Base-by-base conservation (phyloP, 2,888 invertebrate species). In the Adineta ricciae region DNA sequence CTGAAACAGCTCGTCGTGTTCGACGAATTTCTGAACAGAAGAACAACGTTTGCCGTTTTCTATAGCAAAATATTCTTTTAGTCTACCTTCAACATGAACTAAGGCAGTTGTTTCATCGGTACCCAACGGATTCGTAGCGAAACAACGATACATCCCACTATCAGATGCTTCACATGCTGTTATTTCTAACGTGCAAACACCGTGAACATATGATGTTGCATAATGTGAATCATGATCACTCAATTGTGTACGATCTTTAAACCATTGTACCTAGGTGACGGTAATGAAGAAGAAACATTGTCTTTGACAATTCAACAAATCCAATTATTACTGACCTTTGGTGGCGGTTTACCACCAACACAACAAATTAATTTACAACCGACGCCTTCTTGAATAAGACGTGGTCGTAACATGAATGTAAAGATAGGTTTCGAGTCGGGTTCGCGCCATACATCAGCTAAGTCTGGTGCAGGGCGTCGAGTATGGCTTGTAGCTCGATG, bases 321-420 rank as follows among this genome's bases (percentile, higher is more conserved):
- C n/a, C 24, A 24, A 24, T 16, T 36, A n/a, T 41, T 41, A 41
- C 24, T 78, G 9, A 78, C 78, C 52, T 95, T 94, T 36, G 99
- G 97, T 88, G 94, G 93, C 86, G 99, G 99, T 90, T 95, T 95
- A 87, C 97, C 97, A 88, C 95, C 94, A 86, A 99, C 93, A 89
- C 98, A 97, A 91, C 97, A 97, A 83, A 98, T 93, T 87, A 99
- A 93, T 92, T 99, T 99, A 93, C 98, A 98, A 86, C 96, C 96
- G 86, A 91, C 90, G 87, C 96, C 94, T 89, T 93, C 93, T 92
- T 99, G 99, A 93, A 99, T 98, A 88, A 98, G 95, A 90, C 99
- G 95, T 90, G 98, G 97, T 91, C 99, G 94, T 88, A 99, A 93
- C 89, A 96, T 94, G 95, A 99, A 99, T 89, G 97, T 97, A 93